Percentiles rank a stretch among this genome's conserved stretches.
Conservation (phyloP, 2,113 vertebrate species). For the Genyomyrus donnyi region DNA sequence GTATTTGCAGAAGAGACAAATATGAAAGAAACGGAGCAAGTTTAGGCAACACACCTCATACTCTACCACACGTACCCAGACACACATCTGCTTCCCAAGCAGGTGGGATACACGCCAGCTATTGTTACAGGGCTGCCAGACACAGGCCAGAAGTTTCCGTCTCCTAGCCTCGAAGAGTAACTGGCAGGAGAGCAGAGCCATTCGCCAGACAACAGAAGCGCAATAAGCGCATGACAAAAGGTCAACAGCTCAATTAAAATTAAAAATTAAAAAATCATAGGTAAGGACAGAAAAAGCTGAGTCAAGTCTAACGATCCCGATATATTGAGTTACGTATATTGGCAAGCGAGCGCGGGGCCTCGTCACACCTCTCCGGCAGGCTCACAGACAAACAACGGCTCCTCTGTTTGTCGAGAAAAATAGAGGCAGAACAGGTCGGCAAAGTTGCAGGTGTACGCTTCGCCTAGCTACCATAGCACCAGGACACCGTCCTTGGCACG, state of each 20-base stretch:
- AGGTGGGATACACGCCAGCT: background rate
- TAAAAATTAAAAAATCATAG: background rate
- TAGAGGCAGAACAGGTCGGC: slow-evolving; percentile 33
- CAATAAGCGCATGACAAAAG: slow-evolving; percentile 3
- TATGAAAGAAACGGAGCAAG: background rate
- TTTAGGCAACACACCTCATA: background rate
- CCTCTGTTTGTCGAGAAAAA: slow-evolving; percentile 43
- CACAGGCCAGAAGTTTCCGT: background rate
- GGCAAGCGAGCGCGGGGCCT: slow-evolving; percentile 19
- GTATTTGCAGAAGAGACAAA: background rate
- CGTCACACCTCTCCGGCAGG: slow-evolving; percentile 16
- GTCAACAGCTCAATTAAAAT: background rate
- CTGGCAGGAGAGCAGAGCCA: background rate
- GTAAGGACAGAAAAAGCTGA: slow-evolving; percentile 6
- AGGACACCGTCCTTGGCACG: slow-evolving; percentile 41
- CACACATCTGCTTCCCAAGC: background rate
- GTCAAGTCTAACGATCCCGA: background rate
- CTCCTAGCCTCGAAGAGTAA: background rate
- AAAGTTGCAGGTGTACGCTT: slow-evolving; percentile 46
- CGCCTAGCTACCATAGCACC: slow-evolving; percentile 44
- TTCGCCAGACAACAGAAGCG: background rate
- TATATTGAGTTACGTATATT: background rate
- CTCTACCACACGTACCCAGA: background rate
- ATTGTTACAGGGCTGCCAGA: background rate
- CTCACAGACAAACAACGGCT: slow-evolving; percentile 45